Conservation (phyloP, 2,113 vertebrate species). For the Ophiodon elongatus region DNA sequence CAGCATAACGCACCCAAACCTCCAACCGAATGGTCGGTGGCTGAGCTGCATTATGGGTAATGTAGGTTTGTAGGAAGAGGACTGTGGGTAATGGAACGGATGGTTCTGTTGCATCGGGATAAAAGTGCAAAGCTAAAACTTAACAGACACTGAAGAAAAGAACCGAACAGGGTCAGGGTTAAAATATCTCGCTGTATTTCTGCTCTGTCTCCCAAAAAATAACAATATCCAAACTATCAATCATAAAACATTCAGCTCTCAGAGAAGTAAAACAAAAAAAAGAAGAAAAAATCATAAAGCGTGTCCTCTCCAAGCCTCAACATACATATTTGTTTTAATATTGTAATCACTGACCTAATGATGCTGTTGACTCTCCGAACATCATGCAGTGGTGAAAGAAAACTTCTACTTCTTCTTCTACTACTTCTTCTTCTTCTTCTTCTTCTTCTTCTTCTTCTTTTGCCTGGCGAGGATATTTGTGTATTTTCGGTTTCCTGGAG, state of each 20-base stretch:
- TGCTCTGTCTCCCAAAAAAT: too few species aligned
- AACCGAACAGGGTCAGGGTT: not conserved
- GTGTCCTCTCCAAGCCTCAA: not conserved
- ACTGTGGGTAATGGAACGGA: not conserved
- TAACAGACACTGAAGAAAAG: not conserved
- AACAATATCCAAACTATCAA: not conserved
- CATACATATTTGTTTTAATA: not conserved
- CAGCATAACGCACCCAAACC: not conserved
- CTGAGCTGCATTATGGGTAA: not conserved
- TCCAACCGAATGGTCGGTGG: not conserved
- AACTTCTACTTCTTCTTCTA: slow-evolving; percentile 11
- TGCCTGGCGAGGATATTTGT: slow-evolving; percentile 76
- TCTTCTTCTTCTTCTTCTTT: slow-evolving; percentile 9
- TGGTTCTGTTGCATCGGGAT: too few species aligned
- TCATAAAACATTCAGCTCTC: not conserved
- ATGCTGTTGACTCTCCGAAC: slow-evolving; percentile 20
- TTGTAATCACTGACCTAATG: slow-evolving; percentile 7
- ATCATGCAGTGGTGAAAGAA: slow-evolving; percentile 59
- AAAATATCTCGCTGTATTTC: not conserved
- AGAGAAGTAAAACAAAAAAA: not conserved
- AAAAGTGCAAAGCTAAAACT: not conserved
- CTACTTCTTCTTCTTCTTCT: not conserved
- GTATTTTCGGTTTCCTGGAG: slow-evolving; percentile 87
- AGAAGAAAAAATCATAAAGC: not conserved
- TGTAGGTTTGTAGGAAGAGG: too few species aligned